phyloP scores from a whole-genome alignment of 2,113 vertebrate species.

The Nematolebias whitei region DNA sequence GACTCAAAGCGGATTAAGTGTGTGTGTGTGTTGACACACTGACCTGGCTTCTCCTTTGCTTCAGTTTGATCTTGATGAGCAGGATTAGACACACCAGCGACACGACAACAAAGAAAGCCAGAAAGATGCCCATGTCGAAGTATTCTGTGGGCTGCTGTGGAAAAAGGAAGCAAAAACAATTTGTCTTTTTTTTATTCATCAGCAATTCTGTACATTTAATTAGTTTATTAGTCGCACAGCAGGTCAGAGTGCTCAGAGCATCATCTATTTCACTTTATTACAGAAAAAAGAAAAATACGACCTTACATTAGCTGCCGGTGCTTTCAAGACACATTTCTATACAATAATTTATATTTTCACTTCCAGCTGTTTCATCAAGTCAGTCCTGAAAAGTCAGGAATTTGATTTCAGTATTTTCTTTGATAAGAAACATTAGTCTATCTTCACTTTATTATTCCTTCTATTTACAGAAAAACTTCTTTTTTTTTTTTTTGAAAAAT shows the following conservation, averaged over 20 bases:
- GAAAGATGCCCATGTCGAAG: constrained; percentile 99
- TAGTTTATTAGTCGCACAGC: neutral
- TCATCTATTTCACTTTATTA: neutral
- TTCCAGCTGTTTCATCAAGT: neutral
- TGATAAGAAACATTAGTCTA: no score
- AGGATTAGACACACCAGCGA: constrained; percentile 97
- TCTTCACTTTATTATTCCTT: no score
- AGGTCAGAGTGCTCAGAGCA: neutral
- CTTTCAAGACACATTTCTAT: neutral
- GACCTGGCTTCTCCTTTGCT: constrained; percentile 97
- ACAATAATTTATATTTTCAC: neutral
- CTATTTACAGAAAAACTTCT: no score
- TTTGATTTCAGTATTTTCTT: no score
- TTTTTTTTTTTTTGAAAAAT: no score
- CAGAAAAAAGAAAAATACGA: constrained; percentile 2
- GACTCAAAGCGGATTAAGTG: neutral
- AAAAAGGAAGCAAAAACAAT: constrained; percentile 24
- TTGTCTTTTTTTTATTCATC: neutral
- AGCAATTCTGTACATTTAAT: neutral
- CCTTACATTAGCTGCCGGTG: neutral
- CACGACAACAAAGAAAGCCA: constrained; percentile 98
- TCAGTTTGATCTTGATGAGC: constrained; percentile 98
- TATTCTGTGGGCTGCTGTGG: constrained; percentile 96
- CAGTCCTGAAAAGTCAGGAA: no score
- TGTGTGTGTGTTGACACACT: constrained; percentile 14